These are phyloP conservation scores for Psettodes erumei DNA, from an alignment of 2,113 vertebrate genomes.

Conservation along the genomic window DNA sequence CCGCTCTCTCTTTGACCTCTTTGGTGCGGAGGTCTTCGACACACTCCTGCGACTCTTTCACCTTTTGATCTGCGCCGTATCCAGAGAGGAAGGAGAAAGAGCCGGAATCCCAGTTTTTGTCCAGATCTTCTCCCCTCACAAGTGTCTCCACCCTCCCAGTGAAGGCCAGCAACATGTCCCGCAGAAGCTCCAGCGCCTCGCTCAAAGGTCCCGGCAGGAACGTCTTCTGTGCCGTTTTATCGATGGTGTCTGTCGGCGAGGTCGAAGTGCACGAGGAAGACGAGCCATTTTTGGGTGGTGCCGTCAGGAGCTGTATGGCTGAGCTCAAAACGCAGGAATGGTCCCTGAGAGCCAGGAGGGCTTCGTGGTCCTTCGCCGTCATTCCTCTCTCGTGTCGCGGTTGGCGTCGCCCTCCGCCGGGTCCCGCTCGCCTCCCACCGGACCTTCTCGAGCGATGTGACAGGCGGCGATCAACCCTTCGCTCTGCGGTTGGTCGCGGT, in stretches of 20 bases:
- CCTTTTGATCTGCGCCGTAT: constrained; percentile 38
- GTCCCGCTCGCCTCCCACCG: constrained; percentile 74
- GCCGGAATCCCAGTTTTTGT: constrained; percentile 79
- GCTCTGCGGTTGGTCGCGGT: constrained; percentile 81
- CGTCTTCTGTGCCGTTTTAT: constrained; percentile 65
- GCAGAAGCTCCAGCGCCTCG: constrained; percentile 87
- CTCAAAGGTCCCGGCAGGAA: constrained; percentile 84
- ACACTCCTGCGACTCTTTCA: constrained; percentile 33
- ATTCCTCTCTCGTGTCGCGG: constrained; percentile 62
- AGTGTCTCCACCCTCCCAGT: constrained; percentile 88
- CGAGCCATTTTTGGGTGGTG: constrained; percentile 75
- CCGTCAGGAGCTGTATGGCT: constrained; percentile 88
- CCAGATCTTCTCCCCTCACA: constrained; percentile 83
- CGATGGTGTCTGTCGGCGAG: constrained; percentile 64
- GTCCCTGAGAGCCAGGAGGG: constrained; percentile 86
- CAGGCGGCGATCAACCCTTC: constrained; percentile 53
- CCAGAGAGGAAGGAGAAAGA: constrained; percentile 76
- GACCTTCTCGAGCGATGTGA: constrained; percentile 78
- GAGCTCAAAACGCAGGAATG: constrained; percentile 89
- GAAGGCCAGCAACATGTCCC: constrained; percentile 87
- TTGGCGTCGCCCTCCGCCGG: constrained; percentile 62
- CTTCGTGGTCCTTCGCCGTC: constrained; percentile 83
- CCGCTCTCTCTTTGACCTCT: constrained; percentile 77
- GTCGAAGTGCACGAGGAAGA: constrained; percentile 18
- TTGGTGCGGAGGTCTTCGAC: constrained; percentile 65